Conservation (phyloP, 2,797 vertebrate species). For the Bryconaethiops microstoma region DNA sequence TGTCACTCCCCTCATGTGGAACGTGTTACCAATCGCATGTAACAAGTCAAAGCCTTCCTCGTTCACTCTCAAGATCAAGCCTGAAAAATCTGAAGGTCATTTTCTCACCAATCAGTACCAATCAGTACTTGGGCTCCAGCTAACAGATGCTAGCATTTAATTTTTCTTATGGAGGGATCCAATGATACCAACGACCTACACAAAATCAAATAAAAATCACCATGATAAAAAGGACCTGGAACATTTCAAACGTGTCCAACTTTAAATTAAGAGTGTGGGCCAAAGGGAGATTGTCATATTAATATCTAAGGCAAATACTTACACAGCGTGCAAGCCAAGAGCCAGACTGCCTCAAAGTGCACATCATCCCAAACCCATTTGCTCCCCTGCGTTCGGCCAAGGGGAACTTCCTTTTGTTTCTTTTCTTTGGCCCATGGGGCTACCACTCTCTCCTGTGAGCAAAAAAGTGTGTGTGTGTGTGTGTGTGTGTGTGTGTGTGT, state of each 20-base stretch:
- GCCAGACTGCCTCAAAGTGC: constrained; percentile 22
- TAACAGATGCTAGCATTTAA: constrained; percentile 50
- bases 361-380: constrained; percentile 62
- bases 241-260: constrained; percentile 21
- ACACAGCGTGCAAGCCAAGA: constrained; percentile 60
- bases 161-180: constrained; percentile 26
- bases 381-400: constrained; percentile 56
- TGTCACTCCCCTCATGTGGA: constrained; percentile 52
- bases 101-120: constrained; percentile 41
- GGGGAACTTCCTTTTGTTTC: constrained; percentile 37
- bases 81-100: constrained; percentile 41
- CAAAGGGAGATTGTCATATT: constrained; percentile 52
- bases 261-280: constrained; percentile 21
- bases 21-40: constrained; percentile 56
- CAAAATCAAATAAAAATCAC: constrained; percentile 41
- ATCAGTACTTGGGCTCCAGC: constrained; percentile 30
- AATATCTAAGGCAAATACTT: constrained; percentile 71
- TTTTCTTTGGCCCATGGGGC: constrained; percentile 36
- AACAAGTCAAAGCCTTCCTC: constrained; percentile 60
- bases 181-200: constrained; percentile 25
- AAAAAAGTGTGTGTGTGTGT: constrained; percentile 16
- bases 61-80: constrained; percentile 48
- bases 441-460: constrained; percentile 15
- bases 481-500: constrained; percentile 21
- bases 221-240: constrained; percentile 33